Conservation (phyloP, 2,888 invertebrate species). For the Cancer borealis region DNA sequence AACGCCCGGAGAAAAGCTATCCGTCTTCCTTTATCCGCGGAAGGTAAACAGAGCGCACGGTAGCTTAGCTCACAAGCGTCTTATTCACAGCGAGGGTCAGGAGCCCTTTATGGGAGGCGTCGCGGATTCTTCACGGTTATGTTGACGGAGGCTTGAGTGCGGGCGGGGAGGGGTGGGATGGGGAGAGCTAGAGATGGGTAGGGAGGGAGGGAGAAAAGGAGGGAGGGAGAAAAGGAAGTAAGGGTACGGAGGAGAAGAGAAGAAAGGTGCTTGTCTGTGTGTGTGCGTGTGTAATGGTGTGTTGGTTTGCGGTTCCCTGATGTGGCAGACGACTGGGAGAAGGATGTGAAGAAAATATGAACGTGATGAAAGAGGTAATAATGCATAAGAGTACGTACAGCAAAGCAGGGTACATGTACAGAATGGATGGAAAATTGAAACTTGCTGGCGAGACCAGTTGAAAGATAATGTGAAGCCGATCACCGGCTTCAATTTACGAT, state of each 20-base stretch:
- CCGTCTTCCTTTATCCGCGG: conserved; percentile 63
- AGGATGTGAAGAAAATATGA: background rate
- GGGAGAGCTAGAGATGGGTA: background rate
- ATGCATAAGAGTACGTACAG: background rate
- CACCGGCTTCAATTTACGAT: background rate
- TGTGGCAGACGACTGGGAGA: background rate
- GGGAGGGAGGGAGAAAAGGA: background rate
- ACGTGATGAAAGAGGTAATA: background rate
- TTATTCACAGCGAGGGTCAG: conserved; percentile 63
- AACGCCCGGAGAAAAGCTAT: conserved; percentile 63
- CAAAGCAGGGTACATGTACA: background rate
- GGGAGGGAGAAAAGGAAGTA: background rate
- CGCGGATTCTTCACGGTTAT: conserved; percentile 60
- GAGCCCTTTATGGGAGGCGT: conserved; percentile 56
- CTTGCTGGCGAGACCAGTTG: background rate
- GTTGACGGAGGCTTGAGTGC: conserved; percentile 48
- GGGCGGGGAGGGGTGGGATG: background rate
- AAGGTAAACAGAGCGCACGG: conserved; percentile 66
- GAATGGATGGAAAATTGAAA: background rate
- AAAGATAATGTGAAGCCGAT: background rate
- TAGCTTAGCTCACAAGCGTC: conserved; percentile 55
- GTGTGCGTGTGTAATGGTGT: background rate
- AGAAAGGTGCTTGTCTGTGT: background rate
- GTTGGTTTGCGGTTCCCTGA: background rate
- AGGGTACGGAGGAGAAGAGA: background rate